These are phyloP conservation scores for Eledona agricola DNA, from an alignment of 2,888 invertebrate genomes.

Conservation along the genomic window DNA sequence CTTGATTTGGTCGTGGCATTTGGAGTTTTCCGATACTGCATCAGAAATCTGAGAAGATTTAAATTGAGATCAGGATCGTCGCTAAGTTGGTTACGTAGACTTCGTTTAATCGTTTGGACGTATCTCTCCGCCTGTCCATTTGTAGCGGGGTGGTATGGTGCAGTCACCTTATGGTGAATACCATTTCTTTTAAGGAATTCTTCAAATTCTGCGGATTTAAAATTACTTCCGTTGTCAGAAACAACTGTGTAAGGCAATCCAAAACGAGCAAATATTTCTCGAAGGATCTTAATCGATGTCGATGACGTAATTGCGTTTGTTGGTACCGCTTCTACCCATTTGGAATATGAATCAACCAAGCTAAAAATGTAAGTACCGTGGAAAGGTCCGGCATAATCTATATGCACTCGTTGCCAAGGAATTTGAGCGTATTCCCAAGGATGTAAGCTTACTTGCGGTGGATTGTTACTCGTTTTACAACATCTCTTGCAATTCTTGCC, in stretches of 20 bases:
- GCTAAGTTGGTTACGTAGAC: too few relatives aligned
- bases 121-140: constrained; percentile 32
- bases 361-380: constrained; percentile 32
- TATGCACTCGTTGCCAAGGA: constrained; percentile 48
- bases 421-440: constrained; percentile 44
- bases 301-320: constrained; percentile 28
- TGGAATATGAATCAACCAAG: constrained; percentile 39
- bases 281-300: constrained; percentile 3
- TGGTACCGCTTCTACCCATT: constrained; percentile 43
- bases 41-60: too few relatives aligned
- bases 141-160: constrained; percentile 31
- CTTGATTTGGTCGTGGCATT: too few relatives aligned
- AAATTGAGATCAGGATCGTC: too few relatives aligned
- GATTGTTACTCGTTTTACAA: constrained; percentile 33
- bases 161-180: constrained; percentile 19
- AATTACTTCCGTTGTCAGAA: constrained; percentile 14
- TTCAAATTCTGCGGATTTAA: constrained; percentile 7
- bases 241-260: constrained; percentile 10
- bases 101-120: constrained; percentile 23
- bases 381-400: constrained; percentile 50
- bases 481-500: constrained; percentile 38
- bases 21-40: too few relatives aligned
- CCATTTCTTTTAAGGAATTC: constrained; percentile 12
- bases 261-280: constrained; percentile 5
- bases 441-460: constrained; percentile 32